Evolutionary conservation across 2,113 vertebrate species (phyloP), one percentile per base, ranked within the genome.

Genomic region (Zosterops japonicus): DNA sequence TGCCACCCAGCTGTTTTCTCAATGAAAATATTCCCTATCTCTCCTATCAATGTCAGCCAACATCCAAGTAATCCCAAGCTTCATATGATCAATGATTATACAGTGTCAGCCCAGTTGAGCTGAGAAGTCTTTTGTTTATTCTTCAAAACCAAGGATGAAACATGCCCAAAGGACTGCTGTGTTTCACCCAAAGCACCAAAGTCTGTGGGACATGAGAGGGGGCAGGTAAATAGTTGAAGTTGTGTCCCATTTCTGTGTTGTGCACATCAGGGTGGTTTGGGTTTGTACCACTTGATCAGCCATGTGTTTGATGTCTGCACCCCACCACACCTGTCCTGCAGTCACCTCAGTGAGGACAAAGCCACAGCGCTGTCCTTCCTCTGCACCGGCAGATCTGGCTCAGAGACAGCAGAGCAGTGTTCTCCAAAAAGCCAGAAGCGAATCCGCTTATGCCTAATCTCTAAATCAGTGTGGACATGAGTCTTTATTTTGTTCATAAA

Each of bases 11-110:
- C 28, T 60, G 4, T 49, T 87, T 78, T 87, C 53, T 93, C 87
- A 91, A 9, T 76, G 29, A 55, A 81, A 85, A 9, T 55, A n/a
- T 25, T 91, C 72, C 60, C 60, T 63, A n/a, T 33, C 22, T n/a
- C 14, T 74, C 0, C 0, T 68, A 24, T 11, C 0, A 11, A 20
- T 41, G 44, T n/a, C 39, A 31, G n/a, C n/a, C 69, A 33, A 41
- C 39, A 74, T 50, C 47, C 21, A n/a, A 44, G 49, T 27, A 59
- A 55, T 50, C 42, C 17, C 42, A 67, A 42, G 18, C 23, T 75
- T 78, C 18, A 12, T 12, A 1, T 19, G 59, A 17, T 42, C 23
- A 31, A 35, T 63, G 50, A 36, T 36, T 36, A 14, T 7, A n/a
- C 3, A 35, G 29, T 3, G 12, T 42, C 47, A 89, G 14, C 46